These are phyloP conservation scores for Pyrocephalus nanus DNA, from an alignment of 2,797 vertebrate genomes.

Conservation along the genomic window DNA sequence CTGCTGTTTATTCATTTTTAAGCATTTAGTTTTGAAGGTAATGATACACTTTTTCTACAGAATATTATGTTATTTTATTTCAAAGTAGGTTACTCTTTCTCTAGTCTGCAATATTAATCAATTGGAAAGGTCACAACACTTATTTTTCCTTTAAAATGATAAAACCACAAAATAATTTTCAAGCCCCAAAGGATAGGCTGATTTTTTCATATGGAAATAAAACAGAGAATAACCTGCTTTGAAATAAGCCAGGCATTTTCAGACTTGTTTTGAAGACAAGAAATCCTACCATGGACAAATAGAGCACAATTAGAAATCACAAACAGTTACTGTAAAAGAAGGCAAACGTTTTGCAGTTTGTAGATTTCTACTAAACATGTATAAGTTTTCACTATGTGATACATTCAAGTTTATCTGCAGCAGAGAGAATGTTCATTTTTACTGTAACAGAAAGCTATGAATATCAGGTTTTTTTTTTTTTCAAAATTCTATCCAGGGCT, in stretches of 20 bases:
- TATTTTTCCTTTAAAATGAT: background rate
- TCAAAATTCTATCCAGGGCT: background rate
- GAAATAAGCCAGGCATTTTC: background rate
- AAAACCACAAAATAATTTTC: background rate
- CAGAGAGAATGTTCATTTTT: background rate
- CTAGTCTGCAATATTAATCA: background rate
- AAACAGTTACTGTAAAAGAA: background rate
- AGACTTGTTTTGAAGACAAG: background rate
- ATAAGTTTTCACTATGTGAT: background rate
- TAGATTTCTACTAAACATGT: background rate
- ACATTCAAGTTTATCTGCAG: background rate
- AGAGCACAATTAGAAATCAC: background rate
- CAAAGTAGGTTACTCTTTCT: background rate
- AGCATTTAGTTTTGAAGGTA: background rate
- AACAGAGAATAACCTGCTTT: background rate
- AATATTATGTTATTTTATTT: background rate
- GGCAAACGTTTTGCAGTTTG: background rate
- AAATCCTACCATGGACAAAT: background rate
- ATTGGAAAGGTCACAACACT: background rate
- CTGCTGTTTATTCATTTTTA: background rate
- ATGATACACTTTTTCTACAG: background rate
- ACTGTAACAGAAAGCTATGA: background rate
- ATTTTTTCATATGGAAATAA: background rate
- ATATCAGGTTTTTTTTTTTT: background rate
- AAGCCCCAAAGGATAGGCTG: background rate